Base-by-base conservation (phyloP, 2,113 vertebrate genomes). In the Galbula dea region DNA sequence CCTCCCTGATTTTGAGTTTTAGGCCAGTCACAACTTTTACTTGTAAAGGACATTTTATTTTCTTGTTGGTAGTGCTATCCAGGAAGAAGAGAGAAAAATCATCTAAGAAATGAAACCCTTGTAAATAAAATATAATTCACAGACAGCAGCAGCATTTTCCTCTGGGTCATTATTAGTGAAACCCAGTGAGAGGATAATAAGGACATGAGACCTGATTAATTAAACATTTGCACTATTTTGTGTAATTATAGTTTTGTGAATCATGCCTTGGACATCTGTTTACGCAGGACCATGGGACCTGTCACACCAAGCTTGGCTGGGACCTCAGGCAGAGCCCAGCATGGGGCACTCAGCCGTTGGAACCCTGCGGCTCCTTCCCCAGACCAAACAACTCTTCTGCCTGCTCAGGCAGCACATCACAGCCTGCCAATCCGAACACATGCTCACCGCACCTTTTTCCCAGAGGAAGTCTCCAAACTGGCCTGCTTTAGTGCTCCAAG, bases 51-150 rank as follows among this genome's bases (percentile, higher is more conserved):
- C 62, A 90, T 83, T 78, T 73, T 67, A 71, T 91, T 89, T 95
- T 87, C 86, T 89, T 74, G 58, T 83, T 83, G 75, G 62, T 74
- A 83, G 66, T 27, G 51, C 17, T 85, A 69, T 54, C 37, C 62
- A 86, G 83, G 66, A 96, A 89, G 0, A 2, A 76, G 62, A 84
- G 32, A 63, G 37, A 87, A 90, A 89, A 94, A 92, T 75, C 21
- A 24, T 82, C 95, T 86, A 93, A 96, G 93, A 90, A 97, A 94
- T 65, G 34, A 96, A 97, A 94, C 49, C 82, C 95, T 97, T 92
- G 95, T 97, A 97, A 98, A 98, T 97, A 98, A 97, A 98, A 98
- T 97, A 97, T 97, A 97, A 97, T 96, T 96, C 96, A 94, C 90
- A 97, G 93, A 96, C 95, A 97, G 96, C 83, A 96, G 89, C 82